Percentiles rank a stretch among this genome's conserved stretches.
phyloP scores from a whole-genome alignment of 2,113 vertebrate genomes.

The Zapornia atra region DNA sequence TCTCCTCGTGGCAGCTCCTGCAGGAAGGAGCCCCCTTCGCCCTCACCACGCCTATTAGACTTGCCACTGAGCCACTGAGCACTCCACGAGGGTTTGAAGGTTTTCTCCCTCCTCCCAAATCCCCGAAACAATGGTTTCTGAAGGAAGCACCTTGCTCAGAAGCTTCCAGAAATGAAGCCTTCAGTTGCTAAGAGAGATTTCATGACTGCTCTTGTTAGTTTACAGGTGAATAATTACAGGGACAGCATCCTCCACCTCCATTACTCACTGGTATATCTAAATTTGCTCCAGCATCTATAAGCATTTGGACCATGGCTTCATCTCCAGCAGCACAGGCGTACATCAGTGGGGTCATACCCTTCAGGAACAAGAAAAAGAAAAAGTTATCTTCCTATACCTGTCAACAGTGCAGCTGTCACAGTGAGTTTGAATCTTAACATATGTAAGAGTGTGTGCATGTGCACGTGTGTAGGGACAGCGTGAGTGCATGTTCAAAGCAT shows the following conservation, averaged over 20 bases:
- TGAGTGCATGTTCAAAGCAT: rapidly evolving
- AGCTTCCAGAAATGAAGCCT: neutral
- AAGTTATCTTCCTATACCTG: neutral
- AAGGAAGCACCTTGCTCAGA: neutral
- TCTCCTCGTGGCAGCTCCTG: neutral
- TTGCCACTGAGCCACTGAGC: neutral
- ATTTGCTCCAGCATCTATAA: constrained; percentile 95
- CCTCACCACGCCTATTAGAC: neutral
- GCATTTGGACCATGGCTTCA: constrained; percentile 97
- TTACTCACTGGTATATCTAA: constrained; percentile 81
- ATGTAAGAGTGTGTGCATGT: neutral
- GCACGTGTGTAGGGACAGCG: neutral
- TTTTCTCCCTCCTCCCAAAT: neutral
- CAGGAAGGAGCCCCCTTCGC: neutral
- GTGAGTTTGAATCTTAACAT: rapidly evolving
- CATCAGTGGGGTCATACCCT: constrained; percentile 98
- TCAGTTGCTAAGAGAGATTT: neutral
- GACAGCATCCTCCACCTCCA: neutral
- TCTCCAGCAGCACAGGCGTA: constrained; percentile 95
- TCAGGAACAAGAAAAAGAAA: neutral
- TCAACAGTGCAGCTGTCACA: neutral
- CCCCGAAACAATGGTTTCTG: neutral
- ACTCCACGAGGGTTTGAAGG: neutral
- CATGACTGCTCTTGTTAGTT: neutral
- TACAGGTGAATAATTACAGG: neutral